phyloP scores from a whole-genome alignment of 2,113 vertebrate genomes.

The Hystrix brachyura region DNA sequence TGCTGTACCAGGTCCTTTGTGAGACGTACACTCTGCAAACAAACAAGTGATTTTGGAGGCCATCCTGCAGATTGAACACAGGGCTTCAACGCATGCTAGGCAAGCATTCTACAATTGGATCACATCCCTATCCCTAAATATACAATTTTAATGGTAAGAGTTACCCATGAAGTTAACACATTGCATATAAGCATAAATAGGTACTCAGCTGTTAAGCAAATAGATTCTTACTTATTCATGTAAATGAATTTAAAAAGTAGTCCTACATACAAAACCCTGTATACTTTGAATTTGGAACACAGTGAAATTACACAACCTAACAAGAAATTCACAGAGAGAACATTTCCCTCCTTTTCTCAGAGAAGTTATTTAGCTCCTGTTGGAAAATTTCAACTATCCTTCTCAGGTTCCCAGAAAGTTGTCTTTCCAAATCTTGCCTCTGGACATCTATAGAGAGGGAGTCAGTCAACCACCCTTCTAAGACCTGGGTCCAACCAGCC shows the following conservation, averaged over 20 bases:
- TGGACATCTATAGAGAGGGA: constrained; percentile 10
- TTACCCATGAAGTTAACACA: background rate
- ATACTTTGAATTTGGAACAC: constrained; percentile 35
- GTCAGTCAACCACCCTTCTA: constrained; percentile 36
- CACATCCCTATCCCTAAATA: background rate
- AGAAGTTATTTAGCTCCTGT: constrained; percentile 36
- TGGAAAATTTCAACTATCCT: constrained; percentile 58
- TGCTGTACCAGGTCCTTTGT: background rate
- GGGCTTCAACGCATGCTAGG: background rate
- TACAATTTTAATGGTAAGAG: background rate
- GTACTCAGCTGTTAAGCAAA: constrained; percentile 51
- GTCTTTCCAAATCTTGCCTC: constrained; percentile 44
- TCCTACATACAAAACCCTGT: background rate
- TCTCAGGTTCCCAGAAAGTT: constrained; percentile 23
- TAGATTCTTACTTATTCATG: background rate
- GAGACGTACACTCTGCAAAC: background rate
- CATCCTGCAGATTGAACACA: background rate
- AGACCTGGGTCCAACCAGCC: background rate
- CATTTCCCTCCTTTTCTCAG: constrained; percentile 61
- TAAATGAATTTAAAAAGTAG: constrained; percentile 61
- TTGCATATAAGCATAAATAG: background rate
- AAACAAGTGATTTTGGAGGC: background rate
- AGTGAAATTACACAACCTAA: constrained; percentile 57
- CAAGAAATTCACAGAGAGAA: constrained; percentile 47
- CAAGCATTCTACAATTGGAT: background rate